Evolutionary conservation across 2,797 vertebrate species (phyloP).

Genomic region (Pitangus sulphuratus): DNA sequence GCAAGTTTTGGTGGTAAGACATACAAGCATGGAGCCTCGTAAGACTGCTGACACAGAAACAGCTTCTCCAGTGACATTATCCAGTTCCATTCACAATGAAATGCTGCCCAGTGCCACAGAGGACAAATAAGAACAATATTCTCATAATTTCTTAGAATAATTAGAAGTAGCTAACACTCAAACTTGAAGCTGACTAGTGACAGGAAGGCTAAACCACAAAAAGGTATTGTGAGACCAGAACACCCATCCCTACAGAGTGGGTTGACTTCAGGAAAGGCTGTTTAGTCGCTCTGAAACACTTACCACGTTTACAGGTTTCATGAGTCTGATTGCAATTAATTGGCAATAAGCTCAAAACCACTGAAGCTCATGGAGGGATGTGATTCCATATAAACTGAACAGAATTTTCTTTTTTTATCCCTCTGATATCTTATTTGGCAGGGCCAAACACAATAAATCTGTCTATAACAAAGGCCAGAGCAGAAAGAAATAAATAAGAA

Average conservation of each 20-base stretch:
- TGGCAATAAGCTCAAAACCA: background rate
- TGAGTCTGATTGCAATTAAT: background rate
- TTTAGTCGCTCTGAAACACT: background rate
- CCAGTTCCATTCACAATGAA: background rate
- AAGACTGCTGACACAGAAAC: background rate
- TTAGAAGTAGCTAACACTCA: background rate
- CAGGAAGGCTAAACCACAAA: background rate
- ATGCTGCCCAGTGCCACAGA: background rate
- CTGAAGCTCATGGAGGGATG: background rate
- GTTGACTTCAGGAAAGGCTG: background rate
- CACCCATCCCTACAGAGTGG: accelerated
- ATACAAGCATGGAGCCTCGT: background rate
- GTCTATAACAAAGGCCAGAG: background rate
- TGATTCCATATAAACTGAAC: background rate
- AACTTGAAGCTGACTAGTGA: background rate
- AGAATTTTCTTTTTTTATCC: background rate
- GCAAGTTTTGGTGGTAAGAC: background rate
- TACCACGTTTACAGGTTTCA: background rate
- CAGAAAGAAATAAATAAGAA: background rate
- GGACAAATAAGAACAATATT: background rate
- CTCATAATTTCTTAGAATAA: background rate
- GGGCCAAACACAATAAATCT: background rate
- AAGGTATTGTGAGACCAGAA: background rate
- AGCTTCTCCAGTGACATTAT: background rate
- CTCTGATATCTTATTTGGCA: background rate